Evolutionary conservation across 1,140 invertebrate species (phyloP).

Genomic region (Diploscapter pachys): DNA sequence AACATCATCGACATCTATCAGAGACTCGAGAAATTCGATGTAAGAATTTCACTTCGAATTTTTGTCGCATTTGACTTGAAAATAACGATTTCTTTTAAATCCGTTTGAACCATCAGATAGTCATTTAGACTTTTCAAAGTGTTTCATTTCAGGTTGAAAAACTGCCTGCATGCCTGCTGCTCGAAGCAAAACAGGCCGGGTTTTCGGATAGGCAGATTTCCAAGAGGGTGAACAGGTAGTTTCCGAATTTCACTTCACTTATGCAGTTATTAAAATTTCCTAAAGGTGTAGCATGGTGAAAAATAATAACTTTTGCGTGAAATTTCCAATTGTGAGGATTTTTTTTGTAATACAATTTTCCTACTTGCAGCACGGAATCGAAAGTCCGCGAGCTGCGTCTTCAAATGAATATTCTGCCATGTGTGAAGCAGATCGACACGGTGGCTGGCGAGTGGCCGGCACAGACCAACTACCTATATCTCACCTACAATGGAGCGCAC

Average conservation of each 20-base stretch:
- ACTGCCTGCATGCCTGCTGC: conserved; percentile 65
- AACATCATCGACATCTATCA: conserved; percentile 79
- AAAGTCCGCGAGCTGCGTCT: conserved; percentile 61
- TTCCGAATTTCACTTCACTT: conserved; percentile 61
- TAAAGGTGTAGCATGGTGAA: too few species aligned
- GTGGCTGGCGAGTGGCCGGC: conserved; percentile 99
- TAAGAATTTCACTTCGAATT: conserved; percentile 8
- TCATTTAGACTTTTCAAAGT: too few species aligned
- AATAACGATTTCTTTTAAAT: too few species aligned
- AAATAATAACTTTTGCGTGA: too few species aligned
- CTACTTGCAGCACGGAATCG: conserved; percentile 61
- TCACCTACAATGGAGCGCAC: conserved; percentile 85
- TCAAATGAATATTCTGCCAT: conserved; percentile 69
- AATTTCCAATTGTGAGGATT: too few species aligned
- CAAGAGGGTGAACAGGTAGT: conserved; percentile 77
- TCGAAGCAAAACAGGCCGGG: conserved; percentile 84
- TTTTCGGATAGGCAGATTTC: conserved; percentile 98
- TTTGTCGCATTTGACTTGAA: too few species aligned
- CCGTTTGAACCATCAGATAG: too few species aligned
- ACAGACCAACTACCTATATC: conserved; percentile 91
- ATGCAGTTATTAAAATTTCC: too few species aligned
- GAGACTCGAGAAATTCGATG: conserved; percentile 47
- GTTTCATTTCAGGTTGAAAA: conserved; percentile 37
- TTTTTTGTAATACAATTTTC: conserved; percentile 30
- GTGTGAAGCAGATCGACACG: conserved; percentile 97